Percentiles rank a stretch among this genome's conserved stretches.
Evolutionary conservation across 2,797 vertebrate genomes (phyloP).

Genomic region (Enteromius anoplus): DNA sequence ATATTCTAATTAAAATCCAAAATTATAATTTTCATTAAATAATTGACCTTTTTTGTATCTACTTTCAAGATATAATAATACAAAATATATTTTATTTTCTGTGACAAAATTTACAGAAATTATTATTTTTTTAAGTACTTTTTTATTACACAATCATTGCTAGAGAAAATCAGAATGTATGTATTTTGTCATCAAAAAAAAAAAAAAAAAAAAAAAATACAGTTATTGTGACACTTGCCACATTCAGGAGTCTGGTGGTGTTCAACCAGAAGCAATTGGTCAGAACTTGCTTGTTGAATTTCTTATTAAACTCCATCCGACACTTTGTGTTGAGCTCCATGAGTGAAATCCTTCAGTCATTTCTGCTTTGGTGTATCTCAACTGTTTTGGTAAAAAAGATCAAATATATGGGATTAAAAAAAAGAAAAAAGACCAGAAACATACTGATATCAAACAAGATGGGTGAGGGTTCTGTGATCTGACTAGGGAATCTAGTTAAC

Average conservation of each 20-base stretch:
- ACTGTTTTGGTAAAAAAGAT: not conserved
- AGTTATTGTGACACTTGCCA: conserved; percentile 1
- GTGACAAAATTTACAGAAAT: not conserved
- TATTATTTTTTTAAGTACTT: no score
- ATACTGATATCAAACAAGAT: not conserved
- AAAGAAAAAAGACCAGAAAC: not conserved
- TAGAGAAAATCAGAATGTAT: not conserved
- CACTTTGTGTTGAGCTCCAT: not conserved
- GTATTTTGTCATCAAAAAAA: not conserved
- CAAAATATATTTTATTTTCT: not conserved
- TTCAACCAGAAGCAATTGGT: not conserved
- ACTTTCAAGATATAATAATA: not conserved
- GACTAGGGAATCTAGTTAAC: conserved; percentile 43
- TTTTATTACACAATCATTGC: not conserved
- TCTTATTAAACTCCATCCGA: not conserved
- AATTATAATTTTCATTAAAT: not conserved
- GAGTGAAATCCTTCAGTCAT: not conserved
- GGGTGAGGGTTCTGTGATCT: not conserved
- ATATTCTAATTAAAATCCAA: not conserved
- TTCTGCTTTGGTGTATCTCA: not conserved
- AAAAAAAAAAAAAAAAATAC: not conserved
- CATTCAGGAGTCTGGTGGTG: not conserved
- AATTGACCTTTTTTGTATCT: not conserved
- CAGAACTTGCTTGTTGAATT: not conserved
- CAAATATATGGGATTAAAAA: not conserved